Percentiles rank a stretch among this genome's conserved stretches.
phyloP scores from a whole-genome alignment of 2,113 vertebrate species.

The Bos indicus region DNA sequence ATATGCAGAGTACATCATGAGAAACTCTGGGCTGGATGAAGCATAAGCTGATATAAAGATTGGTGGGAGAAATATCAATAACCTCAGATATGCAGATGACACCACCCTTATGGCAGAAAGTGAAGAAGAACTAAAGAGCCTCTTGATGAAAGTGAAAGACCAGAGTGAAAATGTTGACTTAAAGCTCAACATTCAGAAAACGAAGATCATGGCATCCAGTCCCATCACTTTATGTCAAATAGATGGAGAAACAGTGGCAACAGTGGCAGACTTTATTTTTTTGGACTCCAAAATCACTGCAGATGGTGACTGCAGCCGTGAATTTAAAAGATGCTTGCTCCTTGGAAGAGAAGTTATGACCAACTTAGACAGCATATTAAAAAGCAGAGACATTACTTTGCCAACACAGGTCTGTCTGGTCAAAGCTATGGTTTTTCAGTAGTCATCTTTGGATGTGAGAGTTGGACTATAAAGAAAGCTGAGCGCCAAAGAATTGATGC shows the following conservation, averaged over 20 bases:
- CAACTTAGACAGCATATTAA: background rate
- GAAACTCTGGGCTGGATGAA: background rate
- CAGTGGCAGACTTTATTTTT: background rate
- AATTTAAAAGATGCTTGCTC: background rate
- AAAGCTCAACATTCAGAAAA: background rate
- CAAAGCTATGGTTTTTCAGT: background rate
- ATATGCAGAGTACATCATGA: background rate
- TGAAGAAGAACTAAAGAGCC: background rate
- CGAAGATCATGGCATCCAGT: background rate
- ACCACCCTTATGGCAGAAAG: background rate
- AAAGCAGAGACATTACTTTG: background rate
- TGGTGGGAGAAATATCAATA: background rate
- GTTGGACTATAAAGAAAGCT: background rate
- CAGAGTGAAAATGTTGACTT: background rate
- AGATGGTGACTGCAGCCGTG: background rate
- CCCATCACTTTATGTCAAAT: background rate
- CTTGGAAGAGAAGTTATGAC: background rate
- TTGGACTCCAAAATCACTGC: background rate
- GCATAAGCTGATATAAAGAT: background rate
- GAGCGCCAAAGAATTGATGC: fast-evolving
- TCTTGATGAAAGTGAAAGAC: background rate
- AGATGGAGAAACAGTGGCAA: background rate
- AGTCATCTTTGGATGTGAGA: background rate
- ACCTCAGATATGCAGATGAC: background rate
- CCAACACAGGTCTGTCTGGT: fast-evolving